A percentile compares a stretch with the other conserved stretches of the same genome.
phyloP scores from a whole-genome alignment of 2,797 vertebrate genomes.

The Platyrinchus mystaceus region DNA sequence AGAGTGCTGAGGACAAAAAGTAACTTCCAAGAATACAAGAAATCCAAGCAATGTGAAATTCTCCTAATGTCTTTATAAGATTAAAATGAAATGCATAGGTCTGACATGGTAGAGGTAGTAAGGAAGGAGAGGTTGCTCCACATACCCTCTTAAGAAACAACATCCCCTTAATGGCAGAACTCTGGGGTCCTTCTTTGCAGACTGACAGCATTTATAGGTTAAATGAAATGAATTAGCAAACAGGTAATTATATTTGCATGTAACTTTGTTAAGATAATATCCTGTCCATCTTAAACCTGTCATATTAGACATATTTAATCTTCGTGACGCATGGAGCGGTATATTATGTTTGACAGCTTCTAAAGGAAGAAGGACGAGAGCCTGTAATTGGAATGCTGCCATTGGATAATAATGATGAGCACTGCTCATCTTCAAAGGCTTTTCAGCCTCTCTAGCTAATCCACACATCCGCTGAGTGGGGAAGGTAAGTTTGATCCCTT shows the following conservation, averaged over 20 bases:
- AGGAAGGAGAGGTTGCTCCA: not conserved
- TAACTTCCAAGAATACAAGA: not conserved
- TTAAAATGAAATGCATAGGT: not conserved
- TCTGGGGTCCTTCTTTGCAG: not conserved
- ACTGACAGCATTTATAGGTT: conserved; percentile 10
- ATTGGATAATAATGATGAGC: conserved; percentile 36
- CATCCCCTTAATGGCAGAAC: not conserved
- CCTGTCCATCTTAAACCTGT: conserved; percentile 59
- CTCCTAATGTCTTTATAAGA: not conserved
- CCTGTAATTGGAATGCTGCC: conserved; percentile 41
- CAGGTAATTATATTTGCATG: conserved; percentile 57
- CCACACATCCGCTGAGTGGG: not conserved
- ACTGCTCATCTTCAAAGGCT: conserved; percentile 49
- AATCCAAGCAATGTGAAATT: not conserved
- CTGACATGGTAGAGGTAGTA: not conserved
- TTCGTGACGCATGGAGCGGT: conserved; percentile 3
- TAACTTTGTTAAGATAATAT: conserved; percentile 53
- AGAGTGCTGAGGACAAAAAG: not conserved
- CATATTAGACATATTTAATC: conserved; percentile 49
- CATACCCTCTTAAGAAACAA: not conserved
- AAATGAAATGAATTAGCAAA: conserved; percentile 52
- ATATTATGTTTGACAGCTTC: conserved; percentile 56
- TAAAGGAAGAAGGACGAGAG: conserved; percentile 28
- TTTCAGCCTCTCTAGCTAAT: conserved; percentile 25
- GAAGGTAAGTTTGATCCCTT: not conserved